phyloP scores from a whole-genome alignment of 2,797 vertebrate genomes.

The Cephalopachus bancanus region DNA sequence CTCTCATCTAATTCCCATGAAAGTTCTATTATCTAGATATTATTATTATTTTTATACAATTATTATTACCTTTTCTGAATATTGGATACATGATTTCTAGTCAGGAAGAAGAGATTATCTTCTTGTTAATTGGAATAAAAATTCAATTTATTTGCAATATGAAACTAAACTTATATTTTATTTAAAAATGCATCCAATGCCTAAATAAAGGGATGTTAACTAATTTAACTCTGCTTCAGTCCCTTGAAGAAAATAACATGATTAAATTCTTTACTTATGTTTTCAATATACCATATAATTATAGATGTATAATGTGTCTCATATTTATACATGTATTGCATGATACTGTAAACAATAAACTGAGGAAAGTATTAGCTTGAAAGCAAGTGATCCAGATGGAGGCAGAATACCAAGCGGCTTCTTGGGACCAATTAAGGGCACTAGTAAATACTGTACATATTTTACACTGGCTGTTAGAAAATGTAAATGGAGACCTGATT shows the following conservation, averaged over 20 bases:
- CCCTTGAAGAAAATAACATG: neutral
- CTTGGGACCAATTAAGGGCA: slow-evolving; percentile 67
- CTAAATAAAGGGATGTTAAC: neutral
- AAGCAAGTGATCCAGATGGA: slow-evolving; percentile 63
- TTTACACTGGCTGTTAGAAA: slow-evolving; percentile 52
- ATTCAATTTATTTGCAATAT: neutral
- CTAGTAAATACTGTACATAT: slow-evolving; percentile 73
- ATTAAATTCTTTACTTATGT: neutral
- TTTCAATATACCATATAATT: neutral
- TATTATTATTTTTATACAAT: neutral
- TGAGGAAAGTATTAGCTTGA: neutral
- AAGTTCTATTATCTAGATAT: neutral
- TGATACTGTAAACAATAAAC: neutral
- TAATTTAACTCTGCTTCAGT: neutral
- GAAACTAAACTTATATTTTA: neutral
- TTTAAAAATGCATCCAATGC: neutral
- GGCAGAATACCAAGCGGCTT: slow-evolving; percentile 33
- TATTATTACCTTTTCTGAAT: neutral
- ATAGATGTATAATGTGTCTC: neutral
- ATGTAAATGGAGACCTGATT: slow-evolving; percentile 76
- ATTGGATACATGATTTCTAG: neutral
- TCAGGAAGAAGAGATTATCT: neutral
- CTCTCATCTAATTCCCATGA: neutral
- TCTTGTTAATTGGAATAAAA: neutral
- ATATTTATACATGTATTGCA: neutral